Percentiles rank a stretch among this genome's conserved stretches.
phyloP scores from a whole-genome alignment of 1,140 invertebrate genomes.

The Ceratosolen solmsi region DNA sequence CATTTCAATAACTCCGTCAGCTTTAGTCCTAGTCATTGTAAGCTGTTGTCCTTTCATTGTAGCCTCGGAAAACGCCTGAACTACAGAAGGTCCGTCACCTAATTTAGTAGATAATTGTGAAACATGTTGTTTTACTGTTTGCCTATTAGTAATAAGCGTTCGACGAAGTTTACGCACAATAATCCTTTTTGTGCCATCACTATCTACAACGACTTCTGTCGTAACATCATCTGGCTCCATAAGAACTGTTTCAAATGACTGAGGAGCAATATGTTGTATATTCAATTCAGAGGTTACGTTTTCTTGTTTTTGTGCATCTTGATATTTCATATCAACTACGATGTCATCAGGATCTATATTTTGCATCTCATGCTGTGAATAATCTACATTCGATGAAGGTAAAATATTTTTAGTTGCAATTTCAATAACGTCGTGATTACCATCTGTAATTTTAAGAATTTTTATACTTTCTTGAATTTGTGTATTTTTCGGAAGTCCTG shows the following conservation, averaged over 20 bases:
- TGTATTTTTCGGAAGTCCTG: conserved; percentile 36
- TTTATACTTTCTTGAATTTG: conserved; percentile 78
- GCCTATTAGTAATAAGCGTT: conserved; percentile 70
- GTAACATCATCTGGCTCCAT: conserved; percentile 85
- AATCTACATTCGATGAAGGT: conserved; percentile 71
- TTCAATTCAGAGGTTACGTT: conserved; percentile 77
- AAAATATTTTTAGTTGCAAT: conserved; percentile 79
- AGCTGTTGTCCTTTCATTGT: conserved; percentile 78
- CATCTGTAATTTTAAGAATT: conserved; percentile 79
- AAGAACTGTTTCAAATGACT: conserved; percentile 84
- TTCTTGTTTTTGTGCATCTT: conserved; percentile 72
- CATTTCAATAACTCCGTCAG: conserved; percentile 78
- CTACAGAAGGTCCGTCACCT: conserved; percentile 70
- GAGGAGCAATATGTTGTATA: conserved; percentile 79
- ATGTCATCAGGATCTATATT: conserved; percentile 72
- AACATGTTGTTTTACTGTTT: conserved; percentile 71
- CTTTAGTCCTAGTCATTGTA: conserved; percentile 76
- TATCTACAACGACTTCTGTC: conserved; percentile 84
- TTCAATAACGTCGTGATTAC: conserved; percentile 84
- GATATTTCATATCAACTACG: conserved; percentile 83
- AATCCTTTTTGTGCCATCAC: conserved; percentile 86
- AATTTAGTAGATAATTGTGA: conserved; percentile 64
- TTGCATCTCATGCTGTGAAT: conserved; percentile 44
- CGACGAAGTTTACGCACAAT: conserved; percentile 79
- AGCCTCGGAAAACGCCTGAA: conserved; percentile 79